Percentiles rank a stretch among this genome's conserved stretches.
Conservation (phyloP, 2,888 invertebrate genomes). For the Drosophila neonasuta region DNA sequence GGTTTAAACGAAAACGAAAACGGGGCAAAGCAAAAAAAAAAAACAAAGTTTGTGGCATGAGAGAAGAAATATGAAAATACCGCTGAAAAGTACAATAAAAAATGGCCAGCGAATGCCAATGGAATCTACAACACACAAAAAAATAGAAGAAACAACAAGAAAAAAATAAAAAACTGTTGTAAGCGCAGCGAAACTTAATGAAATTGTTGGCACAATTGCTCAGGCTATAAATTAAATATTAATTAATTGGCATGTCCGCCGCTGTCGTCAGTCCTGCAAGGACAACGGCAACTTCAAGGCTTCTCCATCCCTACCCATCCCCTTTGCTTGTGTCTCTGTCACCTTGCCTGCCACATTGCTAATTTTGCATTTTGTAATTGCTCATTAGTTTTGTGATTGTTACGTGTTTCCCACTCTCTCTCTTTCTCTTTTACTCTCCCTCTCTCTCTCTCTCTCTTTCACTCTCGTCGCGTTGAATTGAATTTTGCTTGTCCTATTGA, state of each 20-base stretch:
- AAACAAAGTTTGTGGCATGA: neutral
- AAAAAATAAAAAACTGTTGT: neutral
- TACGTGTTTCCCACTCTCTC: constrained; percentile 10
- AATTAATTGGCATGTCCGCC: constrained; percentile 62
- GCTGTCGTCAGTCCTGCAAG: neutral
- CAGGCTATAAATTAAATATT: constrained; percentile 72
- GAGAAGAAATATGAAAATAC: constrained; percentile 30
- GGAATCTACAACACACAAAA: neutral
- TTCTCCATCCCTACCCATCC: neutral
- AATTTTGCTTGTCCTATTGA: constrained; percentile 48
- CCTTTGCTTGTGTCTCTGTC: neutral
- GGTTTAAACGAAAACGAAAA: constrained; percentile 1
- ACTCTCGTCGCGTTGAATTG: constrained; percentile 34
- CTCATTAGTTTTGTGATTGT: constrained; percentile 66
- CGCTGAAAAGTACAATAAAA: constrained; percentile 24
- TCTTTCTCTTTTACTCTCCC: too few relatives aligned
- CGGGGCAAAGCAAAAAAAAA: too few relatives aligned
- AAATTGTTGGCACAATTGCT: constrained; percentile 53
- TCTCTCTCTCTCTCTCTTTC: neutral
- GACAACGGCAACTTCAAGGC: constrained; percentile 4
- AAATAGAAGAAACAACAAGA: neutral
- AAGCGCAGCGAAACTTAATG: constrained; percentile 26
- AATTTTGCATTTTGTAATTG: constrained; percentile 70
- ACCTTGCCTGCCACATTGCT: constrained; percentile 32
- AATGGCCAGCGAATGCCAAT: neutral